phyloP scores from a whole-genome alignment of 2,113 vertebrate genomes.

The Motacilla tschutschensis region DNA sequence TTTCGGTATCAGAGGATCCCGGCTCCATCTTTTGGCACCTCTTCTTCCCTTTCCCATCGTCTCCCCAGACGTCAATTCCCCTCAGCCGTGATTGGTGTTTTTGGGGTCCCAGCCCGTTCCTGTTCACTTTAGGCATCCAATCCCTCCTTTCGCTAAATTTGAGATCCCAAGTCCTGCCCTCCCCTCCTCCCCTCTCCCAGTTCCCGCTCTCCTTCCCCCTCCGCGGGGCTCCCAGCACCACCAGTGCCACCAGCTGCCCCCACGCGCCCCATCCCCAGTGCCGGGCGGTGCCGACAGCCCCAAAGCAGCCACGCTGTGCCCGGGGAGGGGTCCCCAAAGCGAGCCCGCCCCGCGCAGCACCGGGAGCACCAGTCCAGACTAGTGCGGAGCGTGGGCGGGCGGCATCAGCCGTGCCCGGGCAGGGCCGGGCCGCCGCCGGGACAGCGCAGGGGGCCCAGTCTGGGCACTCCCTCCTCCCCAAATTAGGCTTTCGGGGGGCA shows the following conservation, averaged over 20 bases:
- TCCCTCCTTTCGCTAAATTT: not conserved
- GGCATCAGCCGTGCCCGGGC: too few species aligned
- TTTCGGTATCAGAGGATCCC: not conserved
- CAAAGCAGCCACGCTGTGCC: not conserved
- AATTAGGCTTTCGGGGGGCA: accelerated
- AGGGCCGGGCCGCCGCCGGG: not conserved
- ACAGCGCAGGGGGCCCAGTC: too few species aligned
- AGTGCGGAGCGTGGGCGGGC: too few species aligned
- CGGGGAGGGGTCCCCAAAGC: not conserved
- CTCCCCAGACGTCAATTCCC: too few species aligned
- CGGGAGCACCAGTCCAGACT: not conserved
- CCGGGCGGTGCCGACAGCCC: not conserved
- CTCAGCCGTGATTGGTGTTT: not conserved
- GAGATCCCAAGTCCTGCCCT: not conserved
- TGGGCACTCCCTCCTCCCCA: not conserved
- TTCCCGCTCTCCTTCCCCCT: not conserved
- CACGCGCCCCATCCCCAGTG: not conserved
- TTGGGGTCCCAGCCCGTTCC: not conserved
- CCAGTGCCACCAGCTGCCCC: not conserved
- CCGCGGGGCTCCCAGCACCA: not conserved
- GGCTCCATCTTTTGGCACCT: not conserved
- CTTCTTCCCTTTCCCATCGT: not conserved
- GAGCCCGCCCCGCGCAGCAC: too few species aligned
- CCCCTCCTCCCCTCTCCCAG: not conserved
- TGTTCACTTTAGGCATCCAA: not conserved